Evolutionary conservation across 2,888 invertebrate species (phyloP).

Genomic region (Crematogaster levior): DNA sequence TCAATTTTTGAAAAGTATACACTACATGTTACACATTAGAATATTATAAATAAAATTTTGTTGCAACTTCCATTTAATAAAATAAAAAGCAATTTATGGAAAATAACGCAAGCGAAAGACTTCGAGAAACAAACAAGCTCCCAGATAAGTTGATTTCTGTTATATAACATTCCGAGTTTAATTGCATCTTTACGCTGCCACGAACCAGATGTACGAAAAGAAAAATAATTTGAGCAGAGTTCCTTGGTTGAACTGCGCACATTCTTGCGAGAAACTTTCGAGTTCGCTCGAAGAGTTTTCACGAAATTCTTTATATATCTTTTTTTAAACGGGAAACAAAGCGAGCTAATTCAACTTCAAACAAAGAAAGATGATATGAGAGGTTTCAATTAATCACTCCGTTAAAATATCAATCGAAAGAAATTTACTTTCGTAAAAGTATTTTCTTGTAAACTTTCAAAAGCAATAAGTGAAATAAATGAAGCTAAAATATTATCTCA

Average conservation of each 20-base stretch:
- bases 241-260: slow-evolving; percentile 7
- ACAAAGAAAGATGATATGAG: neutral
- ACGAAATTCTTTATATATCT: slow-evolving; percentile 1
- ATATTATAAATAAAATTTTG: neutral
- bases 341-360: neutral
- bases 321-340: neutral
- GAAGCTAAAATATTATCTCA: neutral
- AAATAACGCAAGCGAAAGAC: neutral
- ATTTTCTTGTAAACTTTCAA: neutral
- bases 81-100: neutral
- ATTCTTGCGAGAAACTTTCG: slow-evolving; percentile 25
- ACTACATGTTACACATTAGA: neutral
- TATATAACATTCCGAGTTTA: slow-evolving; percentile 15
- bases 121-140: neutral
- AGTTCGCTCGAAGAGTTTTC: slow-evolving; percentile 12
- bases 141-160: neutral
- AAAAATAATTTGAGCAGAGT: slow-evolving; percentile 35
- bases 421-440: neutral
- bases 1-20: neutral
- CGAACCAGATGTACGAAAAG: slow-evolving; percentile 26
- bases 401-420: neutral
- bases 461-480: neutral
- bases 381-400: neutral
- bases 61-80: neutral
- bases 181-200: slow-evolving; percentile 14